Evolutionary conservation across 1,140 invertebrate genomes (phyloP), one percentile per base, ranked within the genome.

Genomic region (Mya arenaria): DNA sequence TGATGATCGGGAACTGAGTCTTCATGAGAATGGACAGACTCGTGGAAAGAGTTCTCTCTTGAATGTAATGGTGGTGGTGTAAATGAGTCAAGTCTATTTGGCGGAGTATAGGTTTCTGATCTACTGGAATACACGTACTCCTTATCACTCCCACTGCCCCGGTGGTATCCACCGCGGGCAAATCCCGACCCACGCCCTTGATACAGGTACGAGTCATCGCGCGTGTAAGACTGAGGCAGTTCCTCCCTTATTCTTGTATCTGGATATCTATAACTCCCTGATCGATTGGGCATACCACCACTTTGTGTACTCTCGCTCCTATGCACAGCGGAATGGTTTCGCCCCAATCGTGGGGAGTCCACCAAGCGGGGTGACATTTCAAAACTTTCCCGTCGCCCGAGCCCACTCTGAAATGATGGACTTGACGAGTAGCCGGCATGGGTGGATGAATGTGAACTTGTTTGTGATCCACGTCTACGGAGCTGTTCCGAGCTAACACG

Each of bases 291-390:
- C 23, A 84, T 71, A 55, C 79, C 78, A 44, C 79, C 81, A 74
- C 81, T 86, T 41, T 79, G 83, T n/a, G 74, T 68, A 58, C 66
- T 83, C 36, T 88, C 87, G 72, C 85, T 86, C 13, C 87, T 56
- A 30, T 89, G 88, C 19, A 89, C 84, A n/a, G 88, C 84, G 10
- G 88, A 88, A 32, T 88, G 84, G 23, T 88, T 85, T 34, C 88
- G 52, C 19, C 85, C 83, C 5, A 87, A 81, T 23, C 90, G 86
- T 2, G 90, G 90, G 2, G 90, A 91, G 41, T 91, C 90, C 48
- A 87, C 83, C 23, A 85, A 84, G 62, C 89, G 82, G 36, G 87
- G 89, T 8, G 88, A 87, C 88, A 89, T 90, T 68, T 91, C 90
- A 56, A 63, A 73, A 34, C 89, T 90, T 58, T 91, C 90, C 1